These are phyloP conservation scores for Calycopis cecrops DNA, from an alignment of 1,140 invertebrate species.

Conservation along the genomic window DNA sequence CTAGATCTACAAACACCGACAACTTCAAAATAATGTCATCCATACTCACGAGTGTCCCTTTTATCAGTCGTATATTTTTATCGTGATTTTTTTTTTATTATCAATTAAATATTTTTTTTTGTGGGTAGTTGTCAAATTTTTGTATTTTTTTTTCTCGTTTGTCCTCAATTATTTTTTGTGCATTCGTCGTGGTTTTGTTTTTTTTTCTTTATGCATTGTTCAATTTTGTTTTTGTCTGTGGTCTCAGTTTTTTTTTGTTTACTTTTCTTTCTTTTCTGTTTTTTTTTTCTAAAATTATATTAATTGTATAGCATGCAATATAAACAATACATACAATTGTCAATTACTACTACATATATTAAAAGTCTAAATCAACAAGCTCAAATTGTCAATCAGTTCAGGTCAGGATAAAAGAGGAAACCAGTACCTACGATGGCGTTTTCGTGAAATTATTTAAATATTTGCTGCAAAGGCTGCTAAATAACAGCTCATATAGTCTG, in stretches of 20 bases:
- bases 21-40: constrained; percentile 28
- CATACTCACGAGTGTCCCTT: background rate
- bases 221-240: background rate
- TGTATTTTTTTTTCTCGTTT: background rate
- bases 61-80: background rate
- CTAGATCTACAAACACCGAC: constrained; percentile 68
- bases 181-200: background rate
- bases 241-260: background rate
- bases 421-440: too few species aligned
- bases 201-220: background rate
- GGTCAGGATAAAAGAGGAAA: too few species aligned
- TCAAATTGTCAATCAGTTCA: too few species aligned
- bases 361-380: too few species aligned
- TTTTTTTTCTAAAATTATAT: background rate
- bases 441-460: too few species aligned
- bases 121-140: background rate
- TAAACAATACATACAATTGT: too few species aligned
- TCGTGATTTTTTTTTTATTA: constrained; percentile 10
- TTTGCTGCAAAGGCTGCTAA: too few species aligned
- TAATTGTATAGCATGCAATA: too few species aligned
- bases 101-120: background rate
- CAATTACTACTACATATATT: too few species aligned
- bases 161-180: background rate
- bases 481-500: too few species aligned
- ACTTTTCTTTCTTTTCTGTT: background rate